Percentiles rank a stretch among this genome's conserved stretches.
These are phyloP conservation scores for Phyllostomus discolor DNA, from an alignment of 2,113 vertebrate species.

Conservation along the genomic window DNA sequence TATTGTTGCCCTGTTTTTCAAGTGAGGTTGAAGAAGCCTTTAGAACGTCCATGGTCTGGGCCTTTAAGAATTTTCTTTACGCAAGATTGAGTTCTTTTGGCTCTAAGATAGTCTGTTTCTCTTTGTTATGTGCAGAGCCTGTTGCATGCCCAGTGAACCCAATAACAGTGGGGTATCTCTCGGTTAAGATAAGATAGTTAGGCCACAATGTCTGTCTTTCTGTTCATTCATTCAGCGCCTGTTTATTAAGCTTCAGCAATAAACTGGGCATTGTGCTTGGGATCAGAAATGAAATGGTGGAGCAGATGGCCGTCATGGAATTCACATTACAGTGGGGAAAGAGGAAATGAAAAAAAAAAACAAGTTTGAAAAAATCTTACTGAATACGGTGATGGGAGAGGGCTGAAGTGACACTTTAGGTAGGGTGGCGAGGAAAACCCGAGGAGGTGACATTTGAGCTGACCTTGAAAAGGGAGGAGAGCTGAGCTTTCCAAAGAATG, in stretches of 20 bases:
- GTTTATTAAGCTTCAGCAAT: not conserved
- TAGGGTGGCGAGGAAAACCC: not conserved
- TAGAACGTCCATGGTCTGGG: not conserved
- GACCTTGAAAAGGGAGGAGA: not conserved
- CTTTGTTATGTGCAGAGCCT: not conserved
- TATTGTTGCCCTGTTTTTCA: not conserved
- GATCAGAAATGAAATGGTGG: not conserved
- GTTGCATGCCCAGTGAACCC: not conserved
- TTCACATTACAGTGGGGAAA: not conserved
- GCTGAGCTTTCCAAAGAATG: not conserved
- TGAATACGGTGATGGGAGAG: not conserved
- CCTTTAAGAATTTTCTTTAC: constrained; percentile 20
- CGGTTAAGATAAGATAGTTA: not conserved
- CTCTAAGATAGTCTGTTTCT: not conserved
- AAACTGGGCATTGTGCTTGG: not conserved
- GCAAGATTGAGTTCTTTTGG: not conserved
- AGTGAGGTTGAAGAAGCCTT: not conserved
- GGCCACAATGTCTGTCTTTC: not conserved
- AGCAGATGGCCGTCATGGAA: not conserved
- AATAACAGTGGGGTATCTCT: not conserved
- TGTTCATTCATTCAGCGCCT: not conserved
- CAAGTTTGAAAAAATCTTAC: not conserved
- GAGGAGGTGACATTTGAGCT: not conserved
- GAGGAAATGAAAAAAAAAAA: not conserved
- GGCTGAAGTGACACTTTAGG: not conserved